Evolutionary conservation across 1,140 invertebrate species (phyloP).

Genomic region (Drosophila jambulina): DNA sequence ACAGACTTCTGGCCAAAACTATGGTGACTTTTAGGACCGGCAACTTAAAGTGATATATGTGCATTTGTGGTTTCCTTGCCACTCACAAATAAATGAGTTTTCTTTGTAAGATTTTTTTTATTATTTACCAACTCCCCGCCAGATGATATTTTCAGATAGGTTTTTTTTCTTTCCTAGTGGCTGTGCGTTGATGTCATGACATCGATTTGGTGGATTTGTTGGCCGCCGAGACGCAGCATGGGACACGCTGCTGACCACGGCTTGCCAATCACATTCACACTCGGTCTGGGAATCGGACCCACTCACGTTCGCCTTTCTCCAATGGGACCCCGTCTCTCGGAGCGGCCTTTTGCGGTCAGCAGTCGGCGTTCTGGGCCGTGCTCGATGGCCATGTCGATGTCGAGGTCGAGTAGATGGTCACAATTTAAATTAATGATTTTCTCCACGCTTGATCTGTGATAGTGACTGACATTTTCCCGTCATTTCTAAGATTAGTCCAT

Average conservation of each 20-base stretch:
- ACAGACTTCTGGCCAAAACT: background rate
- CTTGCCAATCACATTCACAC: conserved; percentile 46
- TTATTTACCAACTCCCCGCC: background rate
- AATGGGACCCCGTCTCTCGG: background rate
- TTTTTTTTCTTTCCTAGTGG: background rate
- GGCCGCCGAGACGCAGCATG: conserved; percentile 59
- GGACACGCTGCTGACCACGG: conserved; percentile 24
- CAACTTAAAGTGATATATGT: background rate
- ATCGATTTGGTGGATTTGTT: conserved; percentile 58
- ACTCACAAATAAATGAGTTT: conserved; percentile 9
- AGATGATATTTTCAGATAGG: conserved; percentile 1
- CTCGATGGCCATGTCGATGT: conserved; percentile 34
- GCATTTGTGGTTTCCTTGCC: background rate
- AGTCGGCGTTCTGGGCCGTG: conserved; percentile 45
- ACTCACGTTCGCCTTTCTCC: conserved; percentile 54
- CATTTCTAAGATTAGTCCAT: conserved; percentile 78
- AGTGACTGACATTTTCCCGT: conserved; percentile 81
- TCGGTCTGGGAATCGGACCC: conserved; percentile 15
- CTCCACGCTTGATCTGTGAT: conserved; percentile 82
- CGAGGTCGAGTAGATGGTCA: conserved; percentile 71
- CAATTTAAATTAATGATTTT: conserved; percentile 84
- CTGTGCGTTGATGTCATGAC: conserved; percentile 49
- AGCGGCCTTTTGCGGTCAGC: conserved; percentile 44
- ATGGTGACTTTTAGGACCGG: background rate
- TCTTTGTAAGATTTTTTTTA: conserved; percentile 5